phyloP scores from a whole-genome alignment of 2,113 vertebrate genomes.

The Oreocharis arfaki region DNA sequence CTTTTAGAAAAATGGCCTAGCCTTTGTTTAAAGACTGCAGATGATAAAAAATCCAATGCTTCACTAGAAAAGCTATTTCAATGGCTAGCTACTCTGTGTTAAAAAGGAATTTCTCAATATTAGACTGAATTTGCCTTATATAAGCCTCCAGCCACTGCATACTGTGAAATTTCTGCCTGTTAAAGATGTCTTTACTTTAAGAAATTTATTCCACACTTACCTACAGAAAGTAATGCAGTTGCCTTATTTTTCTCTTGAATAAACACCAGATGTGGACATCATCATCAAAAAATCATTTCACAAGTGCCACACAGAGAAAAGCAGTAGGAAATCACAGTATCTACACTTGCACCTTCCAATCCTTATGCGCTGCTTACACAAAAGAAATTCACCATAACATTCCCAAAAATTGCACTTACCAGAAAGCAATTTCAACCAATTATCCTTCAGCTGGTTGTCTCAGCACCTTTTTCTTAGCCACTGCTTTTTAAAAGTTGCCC shows the following conservation, averaged over 20 bases:
- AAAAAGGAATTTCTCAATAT: neutral
- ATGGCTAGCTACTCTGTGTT: neutral
- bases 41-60: neutral
- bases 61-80: neutral
- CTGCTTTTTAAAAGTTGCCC: neutral
- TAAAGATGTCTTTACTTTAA: neutral
- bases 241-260: neutral
- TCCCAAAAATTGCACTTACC: neutral
- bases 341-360: neutral
- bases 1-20: neutral
- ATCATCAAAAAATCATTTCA: neutral
- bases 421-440: neutral
- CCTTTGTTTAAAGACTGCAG: neutral
- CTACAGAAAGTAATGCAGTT: neutral
- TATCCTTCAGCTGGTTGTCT: neutral
- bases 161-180: neutral
- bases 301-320: neutral
- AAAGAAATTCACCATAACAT: neutral
- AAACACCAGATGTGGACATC: neutral
- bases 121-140: neutral
- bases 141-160: neutral
- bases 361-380: neutral
- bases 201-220: neutral
- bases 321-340: neutral
- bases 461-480: neutral